Conservation (phyloP, 1,140 invertebrate genomes). For the Lordiphosa mommai region DNA sequence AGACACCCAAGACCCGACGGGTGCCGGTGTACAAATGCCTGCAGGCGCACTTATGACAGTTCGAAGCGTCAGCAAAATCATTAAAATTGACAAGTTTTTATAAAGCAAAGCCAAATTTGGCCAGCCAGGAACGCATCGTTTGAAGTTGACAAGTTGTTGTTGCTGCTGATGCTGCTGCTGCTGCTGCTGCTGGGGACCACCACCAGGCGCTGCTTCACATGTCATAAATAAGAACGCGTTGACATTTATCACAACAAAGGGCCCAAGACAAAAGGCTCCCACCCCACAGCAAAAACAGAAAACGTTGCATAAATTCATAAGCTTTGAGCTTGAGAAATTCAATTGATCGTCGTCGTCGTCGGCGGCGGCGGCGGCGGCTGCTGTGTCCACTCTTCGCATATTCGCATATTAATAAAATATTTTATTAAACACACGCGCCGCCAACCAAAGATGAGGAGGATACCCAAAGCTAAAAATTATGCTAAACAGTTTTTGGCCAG, state of each 20-base stretch:
- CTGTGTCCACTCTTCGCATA: conserved; percentile 44
- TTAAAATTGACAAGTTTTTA: conserved; percentile 79
- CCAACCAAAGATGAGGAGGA: conserved; percentile 52
- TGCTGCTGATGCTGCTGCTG: conserved; percentile 17
- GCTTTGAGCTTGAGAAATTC: conserved; percentile 71
- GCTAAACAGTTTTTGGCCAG: conserved; percentile 60
- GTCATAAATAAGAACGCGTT: conserved; percentile 79
- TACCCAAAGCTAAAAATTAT: conserved; percentile 57
- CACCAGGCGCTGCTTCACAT: conserved; percentile 70
- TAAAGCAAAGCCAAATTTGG: conserved; percentile 70
- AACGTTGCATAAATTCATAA: conserved; percentile 78
- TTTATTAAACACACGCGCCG: conserved; percentile 79
- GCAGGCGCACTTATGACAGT: conserved; percentile 76
- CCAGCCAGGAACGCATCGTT: conserved; percentile 62
- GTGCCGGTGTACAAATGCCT: conserved; percentile 50
- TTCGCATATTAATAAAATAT: conserved; percentile 79
- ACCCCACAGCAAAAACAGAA: conserved; percentile 34
- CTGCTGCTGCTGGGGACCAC: conserved; percentile 37
- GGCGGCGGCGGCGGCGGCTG: conserved; percentile 7
- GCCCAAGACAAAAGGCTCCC: conserved; percentile 23
- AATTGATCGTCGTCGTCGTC: conserved; percentile 58
- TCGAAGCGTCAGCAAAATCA: conserved; percentile 79
- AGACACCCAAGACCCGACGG: conserved; percentile 21
- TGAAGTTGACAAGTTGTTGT: conserved; percentile 66
- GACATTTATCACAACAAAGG: conserved; percentile 79